Conservation (phyloP, 2,797 vertebrate genomes). For the Cossypha caffra region DNA sequence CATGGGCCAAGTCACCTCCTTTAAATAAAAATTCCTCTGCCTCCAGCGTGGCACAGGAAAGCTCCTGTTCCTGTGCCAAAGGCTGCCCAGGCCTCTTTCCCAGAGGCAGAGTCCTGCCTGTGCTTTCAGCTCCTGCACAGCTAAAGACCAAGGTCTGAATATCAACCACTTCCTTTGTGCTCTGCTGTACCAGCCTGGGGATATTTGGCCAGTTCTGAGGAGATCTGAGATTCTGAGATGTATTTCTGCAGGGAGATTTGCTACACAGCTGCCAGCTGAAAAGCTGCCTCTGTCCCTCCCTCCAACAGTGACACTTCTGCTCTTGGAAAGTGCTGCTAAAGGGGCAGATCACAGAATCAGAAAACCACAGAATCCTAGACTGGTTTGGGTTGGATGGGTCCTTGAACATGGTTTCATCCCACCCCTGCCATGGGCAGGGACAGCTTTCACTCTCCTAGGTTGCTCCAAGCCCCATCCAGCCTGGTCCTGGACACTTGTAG, state of each 20-base stretch:
- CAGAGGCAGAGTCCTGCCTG: background rate
- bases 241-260: background rate
- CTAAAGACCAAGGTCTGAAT: background rate
- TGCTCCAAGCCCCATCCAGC: accelerated
- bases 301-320: background rate
- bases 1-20: background rate
- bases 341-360: background rate
- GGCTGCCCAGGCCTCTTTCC: background rate
- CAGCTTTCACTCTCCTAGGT: accelerated
- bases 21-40: background rate
- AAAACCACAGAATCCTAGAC: background rate
- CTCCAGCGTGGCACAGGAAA: background rate
- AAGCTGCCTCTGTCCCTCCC: background rate
- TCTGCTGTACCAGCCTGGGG: background rate
- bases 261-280: background rate
- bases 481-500: background rate
- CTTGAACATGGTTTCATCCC: background rate
- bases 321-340: background rate
- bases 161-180: background rate
- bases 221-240: background rate
- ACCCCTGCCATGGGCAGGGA: background rate
- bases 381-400: background rate
- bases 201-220: background rate
- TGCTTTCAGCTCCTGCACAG: background rate
- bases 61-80: background rate